Evolutionary conservation across 64 coral and sea anemone species (phyloP), one percentile per base, ranked within the genome.

Genomic region (Montipora foliosa): DNA sequence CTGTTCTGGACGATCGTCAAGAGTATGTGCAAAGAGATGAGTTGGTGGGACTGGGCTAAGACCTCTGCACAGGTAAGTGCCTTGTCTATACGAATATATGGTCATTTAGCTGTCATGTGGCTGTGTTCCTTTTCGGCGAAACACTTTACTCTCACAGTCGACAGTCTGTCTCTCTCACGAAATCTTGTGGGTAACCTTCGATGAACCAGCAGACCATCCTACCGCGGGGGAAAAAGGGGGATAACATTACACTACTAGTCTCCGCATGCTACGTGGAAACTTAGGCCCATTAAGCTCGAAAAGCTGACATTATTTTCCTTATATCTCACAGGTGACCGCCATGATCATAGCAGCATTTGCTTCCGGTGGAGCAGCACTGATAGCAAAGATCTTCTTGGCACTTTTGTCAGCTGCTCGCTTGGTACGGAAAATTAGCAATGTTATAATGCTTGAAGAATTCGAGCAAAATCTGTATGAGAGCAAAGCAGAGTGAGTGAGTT

Each of bases 1-100:
- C 82, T 92, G n/a, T 73, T 85, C 24, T 92, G 90, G 90, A 77
- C 68, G 20, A 92, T 77, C 50, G 76, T 92, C 51, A 92, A 92
- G 79, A 25, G 15, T 20, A 0, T 92, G 11, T 92, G 80, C 79
- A 62, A 79, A 29, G 66, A 85, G 8, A 85, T 92, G 90, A 6
- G 67, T 15, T 67, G 76, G 88, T 90, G 48, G 15, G 88, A 90
- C 5, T 90, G 88, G 88, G 7, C 79, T 1, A 16, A 66, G 24
- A 90, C 88, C 7, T 24, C 76, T 77, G 51, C 74, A 14, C 76
- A 90, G 77, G 87, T 89, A 8, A 44, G 19, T 15, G 61, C 61
- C 14, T 64, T 15, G 11, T 64, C 3, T 64, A 16, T 37, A 64
- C 0, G 4, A 64, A 64, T 64, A 14, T 37, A 37, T 0, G 37